These are phyloP conservation scores for Papilio gigon DNA, from an alignment of 2,888 invertebrate genomes.

Conservation along the genomic window DNA sequence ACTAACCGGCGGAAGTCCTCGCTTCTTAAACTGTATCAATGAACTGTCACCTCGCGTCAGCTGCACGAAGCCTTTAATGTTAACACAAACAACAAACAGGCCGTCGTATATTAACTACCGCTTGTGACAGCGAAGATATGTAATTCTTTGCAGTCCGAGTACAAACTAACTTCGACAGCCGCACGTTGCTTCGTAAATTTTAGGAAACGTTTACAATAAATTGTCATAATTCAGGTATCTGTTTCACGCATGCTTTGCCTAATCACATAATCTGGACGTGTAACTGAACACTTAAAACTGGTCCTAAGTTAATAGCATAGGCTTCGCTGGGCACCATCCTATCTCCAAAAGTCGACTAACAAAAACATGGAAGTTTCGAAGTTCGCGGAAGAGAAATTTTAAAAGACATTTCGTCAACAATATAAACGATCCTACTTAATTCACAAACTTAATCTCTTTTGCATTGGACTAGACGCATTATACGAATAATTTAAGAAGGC, in stretches of 20 bases:
- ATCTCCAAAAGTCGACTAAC: conserved; percentile 57
- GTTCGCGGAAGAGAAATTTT: conserved; percentile 59
- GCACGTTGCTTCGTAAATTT: conserved; percentile 33
- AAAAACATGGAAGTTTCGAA: conserved; percentile 57
- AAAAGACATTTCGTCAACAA: conserved; percentile 52
- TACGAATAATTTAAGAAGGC: conserved; percentile 78
- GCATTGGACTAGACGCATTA: conserved; percentile 81
- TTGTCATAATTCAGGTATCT: conserved; percentile 70
- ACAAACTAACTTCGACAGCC: conserved; percentile 12
- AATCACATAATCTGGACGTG: conserved; percentile 78
- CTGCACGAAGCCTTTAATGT: conserved; percentile 4
- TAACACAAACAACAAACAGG: conserved; percentile 35
- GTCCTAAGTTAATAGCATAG: conserved; percentile 68
- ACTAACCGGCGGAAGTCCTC: conserved; percentile 47
- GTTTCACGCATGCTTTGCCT: conserved; percentile 78
- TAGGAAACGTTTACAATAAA: conserved; percentile 45
- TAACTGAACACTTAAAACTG: conserved; percentile 78
- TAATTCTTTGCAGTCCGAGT: conserved; percentile 54
- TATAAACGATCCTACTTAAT: conserved; percentile 65
- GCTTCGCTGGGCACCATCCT: conserved; percentile 57
- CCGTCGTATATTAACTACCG: conserved; percentile 28
- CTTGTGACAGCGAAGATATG: conserved; percentile 59
- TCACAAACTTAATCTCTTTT: conserved; percentile 79
- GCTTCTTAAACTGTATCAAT: conserved; percentile 14
- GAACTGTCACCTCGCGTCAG: conserved; percentile 23